These are phyloP conservation scores for Menura novaehollandiae DNA, from an alignment of 2,113 vertebrate genomes.

Conservation along the genomic window DNA sequence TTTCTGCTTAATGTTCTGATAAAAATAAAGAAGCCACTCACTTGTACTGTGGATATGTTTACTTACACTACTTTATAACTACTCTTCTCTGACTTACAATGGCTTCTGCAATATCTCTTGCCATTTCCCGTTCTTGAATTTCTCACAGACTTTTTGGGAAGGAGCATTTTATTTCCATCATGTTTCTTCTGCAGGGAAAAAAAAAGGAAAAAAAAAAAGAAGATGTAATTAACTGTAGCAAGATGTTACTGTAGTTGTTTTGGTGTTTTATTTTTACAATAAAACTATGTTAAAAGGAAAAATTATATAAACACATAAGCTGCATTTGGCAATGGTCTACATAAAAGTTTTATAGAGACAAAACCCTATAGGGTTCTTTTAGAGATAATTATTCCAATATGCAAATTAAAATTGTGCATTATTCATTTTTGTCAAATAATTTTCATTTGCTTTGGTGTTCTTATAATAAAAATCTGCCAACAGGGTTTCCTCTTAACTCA, in stretches of 20 bases:
- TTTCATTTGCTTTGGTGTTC: slow-evolving; percentile 65
- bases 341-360: slow-evolving; percentile 46
- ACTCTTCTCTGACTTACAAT: not conserved
- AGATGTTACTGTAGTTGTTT: slow-evolving; percentile 35
- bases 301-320: slow-evolving; percentile 53
- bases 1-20: slow-evolving; percentile 81
- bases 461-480: slow-evolving; percentile 72
- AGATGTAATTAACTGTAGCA: slow-evolving; percentile 45
- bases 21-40: slow-evolving; percentile 62
- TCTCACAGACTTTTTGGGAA: slow-evolving; percentile 42
- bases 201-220: not conserved
- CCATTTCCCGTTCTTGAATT: slow-evolving; percentile 10
- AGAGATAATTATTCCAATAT: slow-evolving; percentile 57
- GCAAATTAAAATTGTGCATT: slow-evolving; percentile 56
- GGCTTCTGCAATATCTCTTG: not conserved
- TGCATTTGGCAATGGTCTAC: not conserved
- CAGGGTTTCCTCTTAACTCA: slow-evolving; percentile 66
- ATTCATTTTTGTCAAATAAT: slow-evolving; percentile 66
- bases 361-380: slow-evolving; percentile 38
- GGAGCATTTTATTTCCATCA: not conserved
- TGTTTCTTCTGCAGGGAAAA: slow-evolving; percentile 19
- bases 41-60: slow-evolving; percentile 56
- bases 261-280: slow-evolving; percentile 55
- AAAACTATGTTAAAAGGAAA: slow-evolving; percentile 59
- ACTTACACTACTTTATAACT: slow-evolving; percentile 31